Evolutionary conservation across 2,797 vertebrate genomes (phyloP), one percentile per base, ranked within the genome.

Genomic region (Psittacula echo): DNA sequence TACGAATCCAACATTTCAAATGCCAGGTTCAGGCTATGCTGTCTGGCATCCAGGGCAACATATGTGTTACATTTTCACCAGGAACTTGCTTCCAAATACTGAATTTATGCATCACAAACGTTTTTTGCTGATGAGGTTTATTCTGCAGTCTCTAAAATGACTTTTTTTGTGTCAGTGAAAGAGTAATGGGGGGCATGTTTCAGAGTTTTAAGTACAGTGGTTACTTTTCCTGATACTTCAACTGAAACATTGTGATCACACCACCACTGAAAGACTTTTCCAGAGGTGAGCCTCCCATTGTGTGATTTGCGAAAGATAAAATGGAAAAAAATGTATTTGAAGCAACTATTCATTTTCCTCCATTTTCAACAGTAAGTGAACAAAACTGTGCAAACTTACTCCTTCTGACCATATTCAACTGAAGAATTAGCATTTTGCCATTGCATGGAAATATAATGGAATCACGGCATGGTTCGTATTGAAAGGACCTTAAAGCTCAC

Each of bases 121-220:
- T 21, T 42, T 68, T 68, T 86, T 39, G 32, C 41, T 90, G 4
- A 2, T 44, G 26, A 11, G 22, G 6, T 34, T 87, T 60, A 41
- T 18, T 62, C 14, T 50, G 3, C n/a, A 53, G 20, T 11, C 16
- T 32, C 44, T 60, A 14, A 29, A 54, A 79, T 5, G n/a, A 42
- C 16, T 81, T 48, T 4, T 4, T 47, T 51, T 1, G 0, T 15
- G 9, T 6, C 42, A 1, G 13, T 5, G 61, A 64, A 72, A 45
- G 1, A 4, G 26, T 30, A n/a, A 12, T 30, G 0, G 29, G 26
- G 50, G 67, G 64, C 21, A 18, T 2, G 4, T 39, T 50, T 45
- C 37, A 11, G 58, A 29, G 19, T 48, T 74, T 68, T 10, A 30
- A 56, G 41, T 32, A 4, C 7, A 18, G 44, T 13, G 17, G 18